Percentiles rank a stretch among this genome's conserved stretches.
Evolutionary conservation across 2,888 invertebrate genomes (phyloP).

Genomic region (Melinopterus prodromus): DNA sequence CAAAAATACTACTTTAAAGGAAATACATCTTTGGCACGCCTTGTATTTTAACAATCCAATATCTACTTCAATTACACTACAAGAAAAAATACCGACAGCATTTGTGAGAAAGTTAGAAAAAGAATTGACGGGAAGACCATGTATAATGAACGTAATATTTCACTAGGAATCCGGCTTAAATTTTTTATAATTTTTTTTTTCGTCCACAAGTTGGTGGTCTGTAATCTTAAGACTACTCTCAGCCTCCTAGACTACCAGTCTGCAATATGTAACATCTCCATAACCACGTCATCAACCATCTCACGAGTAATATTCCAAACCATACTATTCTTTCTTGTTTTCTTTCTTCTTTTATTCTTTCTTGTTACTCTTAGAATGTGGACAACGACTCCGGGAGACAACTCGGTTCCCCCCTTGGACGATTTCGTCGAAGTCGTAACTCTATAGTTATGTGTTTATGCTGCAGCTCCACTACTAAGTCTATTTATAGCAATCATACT

Average conservation of each 20-base stretch:
- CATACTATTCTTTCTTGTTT: background rate
- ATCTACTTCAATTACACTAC: no score
- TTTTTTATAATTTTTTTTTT: background rate
- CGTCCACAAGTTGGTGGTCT: background rate
- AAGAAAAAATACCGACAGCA: background rate
- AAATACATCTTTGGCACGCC: no score
- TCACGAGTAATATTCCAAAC: background rate
- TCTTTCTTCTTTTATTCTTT: background rate
- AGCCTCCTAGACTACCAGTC: background rate
- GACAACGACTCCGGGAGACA: background rate
- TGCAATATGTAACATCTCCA: background rate
- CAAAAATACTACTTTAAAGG: no score
- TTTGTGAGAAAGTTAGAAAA: background rate
- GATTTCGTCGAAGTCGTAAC: background rate
- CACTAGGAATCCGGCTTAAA: background rate
- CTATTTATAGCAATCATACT: background rate
- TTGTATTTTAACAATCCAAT: no score
- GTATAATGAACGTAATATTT: background rate
- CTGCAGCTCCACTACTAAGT: background rate
- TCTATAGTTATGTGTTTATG: constrained; percentile 4
- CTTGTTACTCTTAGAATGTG: background rate
- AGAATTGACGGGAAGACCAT: background rate
- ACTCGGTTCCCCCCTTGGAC: background rate
- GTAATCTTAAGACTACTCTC: background rate
- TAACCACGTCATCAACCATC: background rate